Base-by-base conservation (phyloP, 2,797 vertebrate species). In the Bradypodion pumilum region DNA sequence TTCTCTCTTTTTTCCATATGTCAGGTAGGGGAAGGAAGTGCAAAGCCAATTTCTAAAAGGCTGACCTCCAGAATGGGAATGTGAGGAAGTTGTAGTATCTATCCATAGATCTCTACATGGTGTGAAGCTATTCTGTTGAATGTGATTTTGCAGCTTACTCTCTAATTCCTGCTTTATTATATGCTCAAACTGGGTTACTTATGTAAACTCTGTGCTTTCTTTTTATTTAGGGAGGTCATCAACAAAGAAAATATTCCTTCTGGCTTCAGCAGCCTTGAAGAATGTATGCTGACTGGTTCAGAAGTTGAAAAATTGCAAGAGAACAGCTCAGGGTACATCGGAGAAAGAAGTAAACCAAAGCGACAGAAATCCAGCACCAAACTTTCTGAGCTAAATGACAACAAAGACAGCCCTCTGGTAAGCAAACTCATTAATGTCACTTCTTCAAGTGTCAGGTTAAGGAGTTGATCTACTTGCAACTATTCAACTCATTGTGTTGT, bases 181-280 rank as follows among this genome's bases (percentile, higher is more conserved):
- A 79, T 70, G 35, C 59, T 32, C 42, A 5, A 42, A 23, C 1
- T 52, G 7, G 25, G 29, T 42, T 29, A 5, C 12, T 83, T 68
- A 23, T 86, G 1, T 86, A 87, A 56, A 40, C 77, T 65, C 78
- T 74, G 35, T 88, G 16, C 23, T 23, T 83, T 90, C 87, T 89
- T 23, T 83, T 23, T 89, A 2, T 59, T 78, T 83, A 97, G 96
- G 93, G 95, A 96, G 82, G 92, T 95, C 88, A 80, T 96, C 94
- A 97, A 98, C 94, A 99, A 99, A 93, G 98, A 99, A 95, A 98
- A 98, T 94, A 96, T 98, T 93, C 97, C 96, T 1, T 97, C 96
- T 79, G 95, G 91, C 74, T 89, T 95, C 80, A 90, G 32, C 82
- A 92, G 15, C 84, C 90, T 90, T 15, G 96, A 97, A 84, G 97